Conservation (phyloP, 2,797 vertebrate genomes). For the Pachyuromys duprasi region DNA sequence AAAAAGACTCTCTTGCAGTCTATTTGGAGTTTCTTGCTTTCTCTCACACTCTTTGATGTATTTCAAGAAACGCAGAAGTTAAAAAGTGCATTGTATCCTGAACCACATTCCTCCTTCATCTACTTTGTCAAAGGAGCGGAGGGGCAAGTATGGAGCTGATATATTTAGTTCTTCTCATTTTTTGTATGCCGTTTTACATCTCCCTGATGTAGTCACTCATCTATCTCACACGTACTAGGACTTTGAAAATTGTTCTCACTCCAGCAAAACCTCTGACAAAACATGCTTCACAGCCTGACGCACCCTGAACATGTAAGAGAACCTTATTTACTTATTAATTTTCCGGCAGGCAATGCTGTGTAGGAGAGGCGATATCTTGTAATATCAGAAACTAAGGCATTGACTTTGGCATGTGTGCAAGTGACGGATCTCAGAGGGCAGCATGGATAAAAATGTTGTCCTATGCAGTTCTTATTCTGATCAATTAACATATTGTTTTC, state of each 20-base stretch:
- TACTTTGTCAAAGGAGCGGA: neutral
- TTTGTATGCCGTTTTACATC: conserved; percentile 60
- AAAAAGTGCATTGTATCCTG: conserved; percentile 53
- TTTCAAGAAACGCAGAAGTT: conserved; percentile 61
- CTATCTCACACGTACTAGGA: conserved; percentile 71
- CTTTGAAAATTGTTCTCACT: conserved; percentile 77
- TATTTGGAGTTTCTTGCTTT: conserved; percentile 66
- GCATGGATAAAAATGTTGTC: neutral
- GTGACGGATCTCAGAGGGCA: neutral
- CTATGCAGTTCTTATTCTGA: neutral
- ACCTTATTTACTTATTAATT: conserved; percentile 59
- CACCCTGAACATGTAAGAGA: conserved; percentile 59
- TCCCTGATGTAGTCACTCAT: conserved; percentile 71
- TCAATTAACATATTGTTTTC: neutral
- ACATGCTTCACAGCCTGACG: conserved; percentile 55
- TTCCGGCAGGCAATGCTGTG: conserved; percentile 48
- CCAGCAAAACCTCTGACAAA: conserved; percentile 68
- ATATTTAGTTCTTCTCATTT: conserved; percentile 63
- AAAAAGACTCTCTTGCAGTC: conserved; percentile 52
- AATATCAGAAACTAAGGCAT: neutral
- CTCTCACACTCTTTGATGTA: conserved; percentile 63
- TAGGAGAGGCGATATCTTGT: neutral
- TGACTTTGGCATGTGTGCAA: neutral
- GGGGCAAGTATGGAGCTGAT: conserved; percentile 19
- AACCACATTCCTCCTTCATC: neutral